Conservation (phyloP, 2,113 vertebrate genomes). For the Fulica atra region DNA sequence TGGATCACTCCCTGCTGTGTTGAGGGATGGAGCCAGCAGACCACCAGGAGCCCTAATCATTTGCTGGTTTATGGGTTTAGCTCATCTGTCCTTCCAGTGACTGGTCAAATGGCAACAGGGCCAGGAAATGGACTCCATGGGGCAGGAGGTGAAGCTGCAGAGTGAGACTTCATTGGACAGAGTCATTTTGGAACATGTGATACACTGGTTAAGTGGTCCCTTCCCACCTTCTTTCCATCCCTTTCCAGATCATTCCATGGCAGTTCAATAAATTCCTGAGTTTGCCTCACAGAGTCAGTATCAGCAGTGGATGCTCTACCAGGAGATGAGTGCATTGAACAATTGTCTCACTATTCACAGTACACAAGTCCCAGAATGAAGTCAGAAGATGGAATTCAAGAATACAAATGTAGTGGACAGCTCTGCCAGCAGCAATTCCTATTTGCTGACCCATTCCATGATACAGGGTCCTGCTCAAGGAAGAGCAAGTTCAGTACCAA, state of each 20-base stretch:
- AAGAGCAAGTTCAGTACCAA: not conserved
- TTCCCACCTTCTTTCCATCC: not conserved
- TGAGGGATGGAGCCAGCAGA: not conserved
- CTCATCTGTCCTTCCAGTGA: not conserved
- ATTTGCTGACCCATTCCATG: accelerated
- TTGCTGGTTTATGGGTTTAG: not conserved
- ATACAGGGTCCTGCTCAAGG: not conserved
- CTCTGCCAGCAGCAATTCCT: not conserved
- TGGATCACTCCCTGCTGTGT: not conserved
- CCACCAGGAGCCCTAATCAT: not conserved
- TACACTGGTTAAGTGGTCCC: not conserved
- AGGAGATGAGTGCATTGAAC: accelerated
- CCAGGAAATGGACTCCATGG: accelerated
- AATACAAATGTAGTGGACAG: not conserved
- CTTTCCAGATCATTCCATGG: not conserved
- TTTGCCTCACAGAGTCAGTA: not conserved
- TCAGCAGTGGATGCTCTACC: not conserved
- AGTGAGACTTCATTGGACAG: not conserved
- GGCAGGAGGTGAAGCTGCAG: not conserved
- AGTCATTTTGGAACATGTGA: not conserved
- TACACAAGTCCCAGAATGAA: not conserved
- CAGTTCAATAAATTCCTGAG: not conserved
- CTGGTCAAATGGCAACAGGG: not conserved
- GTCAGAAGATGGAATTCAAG: not conserved
- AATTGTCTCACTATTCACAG: not conserved